Base-by-base conservation (phyloP, 2,113 vertebrate species). In the Psilopsiagon aymara region DNA sequence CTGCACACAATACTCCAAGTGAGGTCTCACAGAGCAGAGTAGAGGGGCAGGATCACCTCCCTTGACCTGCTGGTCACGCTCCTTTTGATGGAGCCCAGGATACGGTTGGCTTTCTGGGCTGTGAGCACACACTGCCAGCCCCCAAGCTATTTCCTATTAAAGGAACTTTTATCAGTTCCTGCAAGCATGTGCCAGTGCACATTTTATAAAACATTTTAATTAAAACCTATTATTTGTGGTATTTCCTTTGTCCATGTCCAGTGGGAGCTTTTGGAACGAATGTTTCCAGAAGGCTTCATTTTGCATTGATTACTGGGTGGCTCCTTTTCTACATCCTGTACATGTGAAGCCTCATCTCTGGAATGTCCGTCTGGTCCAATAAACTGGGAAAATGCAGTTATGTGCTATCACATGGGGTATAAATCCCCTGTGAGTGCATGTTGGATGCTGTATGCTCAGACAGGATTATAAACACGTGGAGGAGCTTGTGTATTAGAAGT, bases 211-310 rank as follows among this genome's bases (percentile, higher is more conserved):
- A 41, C 60, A 18, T 39, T 92, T 77, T 71, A 82, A 92, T 93
- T 94, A 39, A 78, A 94, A 82, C 17, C 0, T 13, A 11, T 82
- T 83, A 55, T 83, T 60, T 78, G 33, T 86, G 74, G 16, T 73
- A 64, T 95, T 96, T 95, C 68, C 64, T 71, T 81, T 96, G 79
- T 67, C 44, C 1, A 0, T 37, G 47, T 73, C 84, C 47, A 73
- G 44, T 62, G 90, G 84, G 86, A 95, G 16, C 53, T 71, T 8
- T 35, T 47, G 57, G 29, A 62, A 33, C 67, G 41, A 90, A 41
- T 52, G 27, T 84, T 93, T 96, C 94, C 90, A 95, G 82, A 75
- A 92, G 59, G 64, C 51, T 90, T 93, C 9, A 43, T 86, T 86
- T 94, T 88, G 57, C 52, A 35, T 28, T 46, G 75, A 70, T 79